Evolutionary conservation across 2,888 invertebrate genomes (phyloP).

Genomic region (Cyclophora punctaria): DNA sequence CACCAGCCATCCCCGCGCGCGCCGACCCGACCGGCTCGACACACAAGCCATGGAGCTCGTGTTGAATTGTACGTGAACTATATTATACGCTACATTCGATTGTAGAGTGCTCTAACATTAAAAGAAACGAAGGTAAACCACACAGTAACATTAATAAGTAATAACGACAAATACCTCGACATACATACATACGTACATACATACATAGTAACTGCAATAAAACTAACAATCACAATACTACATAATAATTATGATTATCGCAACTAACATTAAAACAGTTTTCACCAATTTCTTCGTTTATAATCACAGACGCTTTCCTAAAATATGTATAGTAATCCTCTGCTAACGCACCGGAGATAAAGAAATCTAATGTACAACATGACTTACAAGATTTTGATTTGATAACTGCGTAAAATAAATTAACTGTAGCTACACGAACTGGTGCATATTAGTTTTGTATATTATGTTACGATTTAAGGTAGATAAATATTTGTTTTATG

Average conservation of each 20-base stretch:
- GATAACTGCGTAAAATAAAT: slow-evolving; percentile 62
- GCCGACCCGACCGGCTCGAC: background rate
- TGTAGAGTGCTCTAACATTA: slow-evolving; percentile 35
- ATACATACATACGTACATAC: slow-evolving; percentile 8
- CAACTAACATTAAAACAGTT: slow-evolving; percentile 61
- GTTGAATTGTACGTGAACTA: too few relatives aligned
- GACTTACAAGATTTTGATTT: slow-evolving; percentile 55
- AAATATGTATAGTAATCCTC: slow-evolving; percentile 62
- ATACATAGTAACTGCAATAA: slow-evolving; percentile 29
- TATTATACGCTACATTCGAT: slow-evolving; percentile 5
- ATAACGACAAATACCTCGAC: slow-evolving; percentile 16
- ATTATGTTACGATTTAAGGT: slow-evolving; percentile 61
- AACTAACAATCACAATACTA: slow-evolving; percentile 51
- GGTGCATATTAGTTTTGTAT: slow-evolving; percentile 51
- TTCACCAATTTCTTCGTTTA: slow-evolving; percentile 70
- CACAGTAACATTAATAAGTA: slow-evolving; percentile 15
- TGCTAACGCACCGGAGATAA: slow-evolving; percentile 57
- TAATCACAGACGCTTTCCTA: slow-evolving; percentile 75
- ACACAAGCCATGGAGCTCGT: background rate
- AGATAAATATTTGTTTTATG: slow-evolving; percentile 67
- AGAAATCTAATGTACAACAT: slow-evolving; percentile 51
- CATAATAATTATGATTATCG: slow-evolving; percentile 38
- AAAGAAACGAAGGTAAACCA: slow-evolving; percentile 21
- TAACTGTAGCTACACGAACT: slow-evolving; percentile 64
- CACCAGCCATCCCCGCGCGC: too few relatives aligned